Evolutionary conservation across 2,888 invertebrate species (phyloP), one percentile per base, ranked within the genome.

Genomic region (Laothoe populi): DNA sequence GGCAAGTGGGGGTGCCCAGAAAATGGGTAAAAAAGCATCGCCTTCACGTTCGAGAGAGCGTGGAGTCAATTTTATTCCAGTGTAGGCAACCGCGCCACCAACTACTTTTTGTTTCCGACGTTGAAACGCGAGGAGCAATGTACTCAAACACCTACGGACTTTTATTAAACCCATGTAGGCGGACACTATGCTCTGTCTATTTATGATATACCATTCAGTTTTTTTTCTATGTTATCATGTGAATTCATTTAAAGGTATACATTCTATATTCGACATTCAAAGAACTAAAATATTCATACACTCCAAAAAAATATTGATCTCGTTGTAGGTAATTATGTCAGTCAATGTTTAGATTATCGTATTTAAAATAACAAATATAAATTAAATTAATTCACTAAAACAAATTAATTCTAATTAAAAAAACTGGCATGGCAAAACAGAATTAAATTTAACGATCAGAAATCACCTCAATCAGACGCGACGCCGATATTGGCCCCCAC

Each of bases 11-110:
- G 81, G 78, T 71, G 70, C 68, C 73, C 69, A 75, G 82, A 87
- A 91, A 89, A 89, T 80, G 84, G 81, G 72, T 80, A 87, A 92
- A 92, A 91, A 92, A 86, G 82, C 87, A 81, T 70, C 83, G 81
- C 91, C 89, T 92, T 90, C 90, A 86, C 92, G 89, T 91, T 88
- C 88, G 91, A 91, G 86, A 91, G 92, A 91, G 92, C 90, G 90
- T 90, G 90, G 91, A 92, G 92, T 92, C 91, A 92, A 92, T 92
- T 92, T 92, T 92, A 92, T 92, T 90, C 92, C 92, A 88, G 92
- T 91, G 92, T 90, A 90, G 92, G 89, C 90, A 87, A 89, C 92
- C 90, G 84, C 90, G 91, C 90, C 88, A 84, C 85, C 83, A 79
- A 86, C 86, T 84, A 90, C 92, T 92, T 92, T 92, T 92, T 92